These are phyloP conservation scores for Corydoras maculifer DNA, from an alignment of 2,113 vertebrate genomes.

Conservation along the genomic window DNA sequence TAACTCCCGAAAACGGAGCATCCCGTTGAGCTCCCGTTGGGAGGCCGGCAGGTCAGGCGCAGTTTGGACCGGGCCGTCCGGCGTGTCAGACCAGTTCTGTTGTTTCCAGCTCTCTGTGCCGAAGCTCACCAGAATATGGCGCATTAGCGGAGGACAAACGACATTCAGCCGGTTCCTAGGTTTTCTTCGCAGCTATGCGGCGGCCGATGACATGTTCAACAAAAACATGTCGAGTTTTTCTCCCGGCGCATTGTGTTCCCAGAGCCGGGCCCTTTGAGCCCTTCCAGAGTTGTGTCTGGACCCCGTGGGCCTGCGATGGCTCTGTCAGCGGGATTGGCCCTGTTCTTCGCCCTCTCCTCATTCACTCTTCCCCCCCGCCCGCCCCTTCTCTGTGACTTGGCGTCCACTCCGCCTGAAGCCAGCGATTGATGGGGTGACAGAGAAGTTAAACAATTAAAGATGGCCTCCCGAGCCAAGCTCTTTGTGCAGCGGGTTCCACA, in stretches of 20 bases:
- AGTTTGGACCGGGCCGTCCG: constrained; percentile 51
- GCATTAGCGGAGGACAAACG: constrained; percentile 67
- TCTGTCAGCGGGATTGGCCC: constrained; percentile 69
- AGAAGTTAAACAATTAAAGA: constrained; percentile 58
- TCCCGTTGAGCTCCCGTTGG: constrained; percentile 47
- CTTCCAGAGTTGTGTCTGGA: constrained; percentile 71
- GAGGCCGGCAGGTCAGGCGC: constrained; percentile 54
- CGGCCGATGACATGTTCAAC: constrained; percentile 72
- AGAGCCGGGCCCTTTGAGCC: constrained; percentile 68
- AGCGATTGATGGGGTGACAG: constrained; percentile 54
- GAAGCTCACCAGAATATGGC: constrained; percentile 66
- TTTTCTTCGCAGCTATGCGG: constrained; percentile 65
- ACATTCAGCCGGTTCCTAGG: constrained; percentile 72
- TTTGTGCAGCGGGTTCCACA: constrained; percentile 42
- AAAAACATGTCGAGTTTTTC: constrained; percentile 72
- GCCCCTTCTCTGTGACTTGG: constrained; percentile 45
- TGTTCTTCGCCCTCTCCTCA: constrained; percentile 48
- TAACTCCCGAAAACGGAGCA: not conserved
- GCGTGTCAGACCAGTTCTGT: constrained; percentile 59
- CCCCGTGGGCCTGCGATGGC: constrained; percentile 61
- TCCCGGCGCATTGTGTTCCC: constrained; percentile 66
- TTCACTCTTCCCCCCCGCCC: constrained; percentile 45
- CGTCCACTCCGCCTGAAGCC: constrained; percentile 51
- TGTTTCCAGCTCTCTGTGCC: constrained; percentile 59
- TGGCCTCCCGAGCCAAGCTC: constrained; percentile 49